Evolutionary conservation across 1,140 invertebrate species (phyloP).

Genomic region (Drosophila seguyi): DNA sequence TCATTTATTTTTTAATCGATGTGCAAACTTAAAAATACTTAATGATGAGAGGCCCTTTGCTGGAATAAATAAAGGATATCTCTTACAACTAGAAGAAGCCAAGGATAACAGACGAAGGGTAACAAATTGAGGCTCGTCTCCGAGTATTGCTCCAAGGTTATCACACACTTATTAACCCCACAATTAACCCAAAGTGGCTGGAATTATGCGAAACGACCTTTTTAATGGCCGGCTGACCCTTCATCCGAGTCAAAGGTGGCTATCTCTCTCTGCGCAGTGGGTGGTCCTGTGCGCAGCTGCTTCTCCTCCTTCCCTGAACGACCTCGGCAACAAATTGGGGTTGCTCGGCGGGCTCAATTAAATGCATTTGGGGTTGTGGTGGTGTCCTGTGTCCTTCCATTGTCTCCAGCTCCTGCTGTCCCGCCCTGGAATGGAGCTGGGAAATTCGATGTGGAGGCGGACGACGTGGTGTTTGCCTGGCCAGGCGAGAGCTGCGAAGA

Average conservation of each 20-base stretch:
- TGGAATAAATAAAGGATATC: conserved; percentile 32
- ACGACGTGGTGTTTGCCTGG: conserved; percentile 74
- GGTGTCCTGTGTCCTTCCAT: conserved; percentile 59
- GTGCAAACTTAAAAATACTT: conserved; percentile 64
- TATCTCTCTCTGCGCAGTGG: conserved; percentile 58
- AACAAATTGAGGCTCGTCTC: conserved; percentile 68
- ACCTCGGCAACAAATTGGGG: conserved; percentile 65
- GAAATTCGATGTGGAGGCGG: conserved; percentile 33
- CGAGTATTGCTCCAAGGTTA: conserved; percentile 60
- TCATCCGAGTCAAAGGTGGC: conserved; percentile 1
- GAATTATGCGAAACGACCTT: conserved; percentile 73
- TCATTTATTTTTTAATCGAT: conserved; percentile 45
- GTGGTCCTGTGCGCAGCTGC: conserved; percentile 60
- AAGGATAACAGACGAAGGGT: conserved; percentile 41
- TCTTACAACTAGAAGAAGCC: conserved; percentile 48
- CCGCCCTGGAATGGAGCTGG: conserved; percentile 31
- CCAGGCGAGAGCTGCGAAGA: conserved; percentile 84
- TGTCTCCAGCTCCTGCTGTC: conserved; percentile 15
- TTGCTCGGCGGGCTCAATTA: conserved; percentile 69
- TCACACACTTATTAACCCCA: conserved; percentile 73
- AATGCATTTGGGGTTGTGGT: conserved; percentile 81
- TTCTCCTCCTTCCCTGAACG: conserved; percentile 11
- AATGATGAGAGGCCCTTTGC: conserved; percentile 43
- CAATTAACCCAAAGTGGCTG: conserved; percentile 75
- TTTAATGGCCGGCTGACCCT: conserved; percentile 40